Percentiles rank a stretch among this genome's conserved stretches.
phyloP scores from a whole-genome alignment of 2,888 invertebrate species.

The Orthosia gracilis region DNA sequence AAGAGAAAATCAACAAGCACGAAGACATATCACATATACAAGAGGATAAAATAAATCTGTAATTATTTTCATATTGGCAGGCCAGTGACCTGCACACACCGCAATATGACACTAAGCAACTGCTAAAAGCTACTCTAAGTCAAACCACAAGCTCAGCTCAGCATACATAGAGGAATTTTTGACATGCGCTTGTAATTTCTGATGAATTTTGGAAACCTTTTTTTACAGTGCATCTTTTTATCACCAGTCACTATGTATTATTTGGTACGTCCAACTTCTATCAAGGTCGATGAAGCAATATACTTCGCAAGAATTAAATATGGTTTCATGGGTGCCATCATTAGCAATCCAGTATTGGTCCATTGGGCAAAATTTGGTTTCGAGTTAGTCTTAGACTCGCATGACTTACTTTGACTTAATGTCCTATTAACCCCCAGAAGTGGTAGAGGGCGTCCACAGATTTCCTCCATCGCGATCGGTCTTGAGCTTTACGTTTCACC shows the following conservation, averaged over 20 bases:
- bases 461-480: too few species aligned
- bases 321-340: too few species aligned
- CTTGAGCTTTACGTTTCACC: too few species aligned
- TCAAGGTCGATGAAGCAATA: too few species aligned
- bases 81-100: conserved; percentile 13
- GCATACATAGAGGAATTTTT: conserved; percentile 13
- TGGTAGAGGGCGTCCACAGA: too few species aligned
- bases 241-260: background rate
- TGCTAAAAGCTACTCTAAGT: background rate
- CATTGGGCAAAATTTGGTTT: too few species aligned
- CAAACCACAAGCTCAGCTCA: conserved; percentile 20
- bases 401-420: too few species aligned
- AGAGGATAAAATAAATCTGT: background rate
- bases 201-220: background rate
- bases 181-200: background rate
- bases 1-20: background rate
- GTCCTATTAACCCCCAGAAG: too few species aligned
- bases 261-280: background rate
- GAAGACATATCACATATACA: background rate
- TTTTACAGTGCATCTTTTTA: background rate
- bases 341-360: too few species aligned
- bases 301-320: too few species aligned
- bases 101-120: conserved; percentile 6
- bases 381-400: too few species aligned
- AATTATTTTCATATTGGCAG: conserved; percentile 7